Base-by-base conservation (phyloP, 2,888 invertebrate genomes). In the Chrysopilus asiliformis region DNA sequence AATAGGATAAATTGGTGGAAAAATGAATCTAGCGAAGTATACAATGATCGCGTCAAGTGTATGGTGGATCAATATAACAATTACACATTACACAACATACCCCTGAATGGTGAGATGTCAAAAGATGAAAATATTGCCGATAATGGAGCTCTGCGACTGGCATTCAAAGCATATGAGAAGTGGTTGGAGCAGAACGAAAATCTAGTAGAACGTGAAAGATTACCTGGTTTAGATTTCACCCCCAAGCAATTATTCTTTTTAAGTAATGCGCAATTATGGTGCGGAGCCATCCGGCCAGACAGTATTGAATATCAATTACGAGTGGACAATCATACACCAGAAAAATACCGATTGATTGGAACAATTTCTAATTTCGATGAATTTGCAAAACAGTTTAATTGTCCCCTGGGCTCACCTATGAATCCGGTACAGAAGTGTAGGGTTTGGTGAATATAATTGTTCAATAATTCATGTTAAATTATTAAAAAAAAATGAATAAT, bases 91-190 rank as follows among this genome's bases (percentile, higher is more conserved):
- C 34, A 49, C 32, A 49, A 48, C 1, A 44, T 44, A 17, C 40
- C 28, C 13, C 26, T 47, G 2, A 43, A 39, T 10, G 46, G 46
- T 6, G 40, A 32, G 18, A 32, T 33, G 12, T 31, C 42, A n/a
- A 40, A 43, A 22, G 40, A 42, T 3, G 48, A 48, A 37, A 49
- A 48, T 34, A 48, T 48, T 24, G 47, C 48, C 12, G 49, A 49
- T 36, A 46, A 48, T 32, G 47, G 45, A 13, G 50, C 47, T 1
- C 25, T 49, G 18, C 45, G 46, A 5, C 46, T 45, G 28, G 44
- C 47, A 1, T 50, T 45, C 22, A 41, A 36, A 3, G 45, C 45
- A 3, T 49, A 48, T 33, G 39, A 34, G 3, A 47, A 43, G 9
- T 49, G 47, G 49, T 40, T 45, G 25, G 39, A 38, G n/a, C 24